A percentile compares a stretch with the other conserved stretches of the same genome.
phyloP scores from a whole-genome alignment of 2,113 vertebrate species.

The Orthonyx spaldingii region DNA sequence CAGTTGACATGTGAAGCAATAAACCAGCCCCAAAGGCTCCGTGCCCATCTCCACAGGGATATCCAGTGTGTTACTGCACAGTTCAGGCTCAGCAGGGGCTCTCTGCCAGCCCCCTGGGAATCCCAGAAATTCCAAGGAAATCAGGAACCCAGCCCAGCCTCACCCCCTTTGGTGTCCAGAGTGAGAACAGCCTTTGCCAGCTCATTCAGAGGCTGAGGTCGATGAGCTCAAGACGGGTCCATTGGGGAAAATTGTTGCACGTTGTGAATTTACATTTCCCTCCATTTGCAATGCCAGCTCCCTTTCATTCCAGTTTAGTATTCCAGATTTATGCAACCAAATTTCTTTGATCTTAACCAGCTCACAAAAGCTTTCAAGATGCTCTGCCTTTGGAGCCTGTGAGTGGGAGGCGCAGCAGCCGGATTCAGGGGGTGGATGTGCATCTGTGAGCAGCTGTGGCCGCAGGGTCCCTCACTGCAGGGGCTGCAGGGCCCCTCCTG shows the following conservation, averaged over 20 bases:
- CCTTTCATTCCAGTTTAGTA: neutral
- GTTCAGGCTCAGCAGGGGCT: neutral
- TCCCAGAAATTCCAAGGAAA: neutral
- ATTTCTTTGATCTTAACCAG: conserved; percentile 19
- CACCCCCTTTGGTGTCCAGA: neutral
- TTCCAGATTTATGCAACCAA: conserved; percentile 7
- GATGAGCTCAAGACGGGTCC: accelerated
- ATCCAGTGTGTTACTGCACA: neutral
- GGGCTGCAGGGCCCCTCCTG: neutral
- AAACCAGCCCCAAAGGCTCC: neutral
- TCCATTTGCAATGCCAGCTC: neutral
- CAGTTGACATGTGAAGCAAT: neutral
- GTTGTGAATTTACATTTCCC: neutral
- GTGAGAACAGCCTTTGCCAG: neutral
- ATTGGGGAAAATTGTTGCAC: neutral
- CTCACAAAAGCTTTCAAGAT: conserved; percentile 14
- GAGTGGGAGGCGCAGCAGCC: neutral
- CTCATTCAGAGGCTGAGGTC: accelerated
- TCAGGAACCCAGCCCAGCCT: neutral
- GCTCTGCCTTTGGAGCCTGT: neutral
- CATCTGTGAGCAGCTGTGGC: neutral
- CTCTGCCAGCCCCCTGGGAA: neutral
- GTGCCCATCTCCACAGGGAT: neutral
- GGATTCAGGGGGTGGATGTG: neutral
- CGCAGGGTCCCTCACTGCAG: neutral